A percentile compares a stretch with the other conserved stretches of the same genome.
These are phyloP conservation scores for Drosophila orena DNA, from an alignment of 1,140 invertebrate species.

Conservation along the genomic window DNA sequence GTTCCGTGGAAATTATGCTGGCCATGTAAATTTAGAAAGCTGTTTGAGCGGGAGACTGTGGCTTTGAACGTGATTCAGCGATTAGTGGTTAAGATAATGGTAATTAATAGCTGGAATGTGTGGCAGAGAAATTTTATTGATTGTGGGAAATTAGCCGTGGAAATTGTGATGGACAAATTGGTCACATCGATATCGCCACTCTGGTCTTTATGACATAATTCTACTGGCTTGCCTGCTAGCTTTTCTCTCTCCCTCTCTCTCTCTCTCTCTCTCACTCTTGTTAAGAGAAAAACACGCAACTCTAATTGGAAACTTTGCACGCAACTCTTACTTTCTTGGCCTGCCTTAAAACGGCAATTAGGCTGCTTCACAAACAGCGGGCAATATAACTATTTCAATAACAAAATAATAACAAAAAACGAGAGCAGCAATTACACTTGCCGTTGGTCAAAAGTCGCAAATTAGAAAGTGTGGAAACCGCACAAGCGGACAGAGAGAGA, in stretches of 20 bases:
- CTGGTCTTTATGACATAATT: slow-evolving; percentile 31
- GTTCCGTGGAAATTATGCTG: slow-evolving; percentile 59
- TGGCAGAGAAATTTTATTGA: slow-evolving; percentile 50
- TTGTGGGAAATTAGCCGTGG: slow-evolving; percentile 12
- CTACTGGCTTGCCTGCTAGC: not conserved
- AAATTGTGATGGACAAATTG: slow-evolving; percentile 19
- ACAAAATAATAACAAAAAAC: slow-evolving; percentile 11
- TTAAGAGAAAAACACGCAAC: slow-evolving; percentile 47
- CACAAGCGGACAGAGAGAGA: slow-evolving; percentile 9
- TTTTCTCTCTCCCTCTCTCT: too few species aligned
- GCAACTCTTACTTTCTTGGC: slow-evolving; percentile 73
- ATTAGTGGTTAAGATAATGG: slow-evolving; percentile 45
- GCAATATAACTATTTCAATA: slow-evolving; percentile 37
- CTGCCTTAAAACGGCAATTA: slow-evolving; percentile 57
- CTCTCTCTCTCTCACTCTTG: slow-evolving; percentile 4
- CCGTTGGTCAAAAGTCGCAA: slow-evolving; percentile 47
- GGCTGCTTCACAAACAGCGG: slow-evolving; percentile 16
- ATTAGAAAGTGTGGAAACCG: slow-evolving; percentile 70
- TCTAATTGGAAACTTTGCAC: slow-evolving; percentile 38
- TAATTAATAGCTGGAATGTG: slow-evolving; percentile 43
- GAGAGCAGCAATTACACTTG: slow-evolving; percentile 50
- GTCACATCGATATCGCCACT: slow-evolving; percentile 18
- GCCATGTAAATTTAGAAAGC: slow-evolving; percentile 80
- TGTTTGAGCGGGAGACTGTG: slow-evolving; percentile 25
- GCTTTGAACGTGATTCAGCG: slow-evolving; percentile 30